Percentiles rank a stretch among this genome's conserved stretches.
These are phyloP conservation scores for Gymnopithys bicolor DNA, from an alignment of 2,797 vertebrate genomes.

Conservation along the genomic window DNA sequence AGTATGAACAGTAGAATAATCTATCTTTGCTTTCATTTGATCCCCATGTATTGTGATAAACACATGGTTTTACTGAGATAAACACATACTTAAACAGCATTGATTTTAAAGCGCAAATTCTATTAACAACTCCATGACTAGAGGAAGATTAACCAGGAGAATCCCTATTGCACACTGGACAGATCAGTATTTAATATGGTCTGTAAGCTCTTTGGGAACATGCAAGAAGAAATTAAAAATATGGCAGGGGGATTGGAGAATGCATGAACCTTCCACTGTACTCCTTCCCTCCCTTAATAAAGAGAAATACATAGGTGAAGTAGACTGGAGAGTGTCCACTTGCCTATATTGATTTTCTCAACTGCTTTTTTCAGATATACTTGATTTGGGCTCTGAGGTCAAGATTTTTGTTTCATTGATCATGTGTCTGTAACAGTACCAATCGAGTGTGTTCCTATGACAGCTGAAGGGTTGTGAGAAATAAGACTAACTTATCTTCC, in stretches of 20 bases:
- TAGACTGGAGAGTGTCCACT: background rate
- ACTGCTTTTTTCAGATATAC: background rate
- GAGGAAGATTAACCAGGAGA: background rate
- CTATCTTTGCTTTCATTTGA: background rate
- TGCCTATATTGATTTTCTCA: background rate
- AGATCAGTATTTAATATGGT: background rate
- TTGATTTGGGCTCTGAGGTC: background rate
- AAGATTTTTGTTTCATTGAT: slow-evolving; percentile 15
- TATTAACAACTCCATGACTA: background rate
- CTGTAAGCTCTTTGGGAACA: background rate
- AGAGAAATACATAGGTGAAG: background rate
- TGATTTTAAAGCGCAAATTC: background rate
- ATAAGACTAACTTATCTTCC: background rate
- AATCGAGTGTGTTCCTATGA: background rate
- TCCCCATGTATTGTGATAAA: background rate
- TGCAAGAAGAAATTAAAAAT: background rate
- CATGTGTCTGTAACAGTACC: background rate
- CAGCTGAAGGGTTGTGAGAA: background rate
- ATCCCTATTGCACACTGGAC: background rate
- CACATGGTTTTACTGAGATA: background rate
- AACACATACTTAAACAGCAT: background rate
- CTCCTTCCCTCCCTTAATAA: background rate
- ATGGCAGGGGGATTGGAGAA: background rate
- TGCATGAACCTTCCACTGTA: background rate
- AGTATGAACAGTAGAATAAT: background rate